A percentile compares a stretch with the other conserved stretches of the same genome.
These are phyloP conservation scores for Ruditapes philippinarum DNA, from an alignment of 1,140 invertebrate genomes.

Conservation along the genomic window DNA sequence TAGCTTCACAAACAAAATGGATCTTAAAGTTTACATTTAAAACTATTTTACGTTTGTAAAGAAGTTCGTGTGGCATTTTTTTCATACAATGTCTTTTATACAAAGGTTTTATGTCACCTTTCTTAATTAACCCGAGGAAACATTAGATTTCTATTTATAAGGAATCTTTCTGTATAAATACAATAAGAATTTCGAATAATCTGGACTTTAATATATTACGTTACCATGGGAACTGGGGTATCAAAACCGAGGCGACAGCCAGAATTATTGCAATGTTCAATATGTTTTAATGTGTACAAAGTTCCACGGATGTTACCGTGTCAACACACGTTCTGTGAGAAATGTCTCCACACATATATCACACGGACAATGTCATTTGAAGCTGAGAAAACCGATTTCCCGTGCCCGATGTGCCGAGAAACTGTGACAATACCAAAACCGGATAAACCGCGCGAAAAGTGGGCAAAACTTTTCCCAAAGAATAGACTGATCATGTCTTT, in stretches of 20 bases:
- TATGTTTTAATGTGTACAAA: conserved; percentile 51
- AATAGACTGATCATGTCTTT: conserved; percentile 53
- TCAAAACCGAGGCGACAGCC: neutral
- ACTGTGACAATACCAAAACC: neutral
- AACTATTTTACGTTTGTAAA: too few relatives aligned
- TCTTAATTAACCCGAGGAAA: too few relatives aligned
- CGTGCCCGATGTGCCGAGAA: conserved; percentile 50
- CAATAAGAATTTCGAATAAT: too few relatives aligned
- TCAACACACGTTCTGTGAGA: conserved; percentile 58
- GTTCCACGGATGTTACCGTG: conserved; percentile 50
- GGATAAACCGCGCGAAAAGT: conserved; percentile 38
- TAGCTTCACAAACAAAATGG: too few relatives aligned
- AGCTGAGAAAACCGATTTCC: conserved; percentile 18
- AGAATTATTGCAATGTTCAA: conserved; percentile 40
- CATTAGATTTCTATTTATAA: too few relatives aligned
- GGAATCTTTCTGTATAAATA: too few relatives aligned
- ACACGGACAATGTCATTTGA: conserved; percentile 1
- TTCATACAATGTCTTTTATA: too few relatives aligned
- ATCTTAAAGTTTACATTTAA: too few relatives aligned
- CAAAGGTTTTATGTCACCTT: too few relatives aligned
- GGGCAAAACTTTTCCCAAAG: conserved; percentile 59
- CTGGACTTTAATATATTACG: too few relatives aligned
- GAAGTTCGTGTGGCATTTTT: too few relatives aligned
- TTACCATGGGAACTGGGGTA: neutral
- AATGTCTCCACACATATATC: conserved; percentile 51